phyloP scores from a whole-genome alignment of 2,797 vertebrate genomes.

The Neoniphon sammara region DNA sequence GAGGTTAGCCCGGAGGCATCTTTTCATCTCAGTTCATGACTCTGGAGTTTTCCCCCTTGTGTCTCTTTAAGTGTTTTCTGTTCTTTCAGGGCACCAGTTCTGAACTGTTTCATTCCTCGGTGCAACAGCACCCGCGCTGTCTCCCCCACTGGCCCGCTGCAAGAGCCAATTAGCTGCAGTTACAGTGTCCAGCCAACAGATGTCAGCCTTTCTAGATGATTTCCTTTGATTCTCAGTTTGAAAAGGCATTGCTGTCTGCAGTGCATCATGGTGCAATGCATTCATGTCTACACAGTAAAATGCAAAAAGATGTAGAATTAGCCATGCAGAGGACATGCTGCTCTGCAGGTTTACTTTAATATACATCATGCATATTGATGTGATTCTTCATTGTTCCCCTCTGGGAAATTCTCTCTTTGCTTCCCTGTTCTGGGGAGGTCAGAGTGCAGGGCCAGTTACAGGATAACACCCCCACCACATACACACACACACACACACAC shows the following conservation, averaged over 20 bases:
- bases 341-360: slow-evolving; percentile 65
- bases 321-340: slow-evolving; percentile 46
- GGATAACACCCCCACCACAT: slow-evolving; percentile 25
- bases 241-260: slow-evolving; percentile 21
- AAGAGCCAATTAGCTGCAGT: slow-evolving; percentile 58
- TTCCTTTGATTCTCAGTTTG: slow-evolving; percentile 22
- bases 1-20: slow-evolving; percentile 75
- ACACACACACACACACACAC: too few species aligned
- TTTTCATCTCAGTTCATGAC: slow-evolving; percentile 73
- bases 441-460: slow-evolving; percentile 46
- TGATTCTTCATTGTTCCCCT: slow-evolving; percentile 66
- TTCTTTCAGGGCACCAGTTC: slow-evolving; percentile 54
- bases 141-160: slow-evolving; percentile 16
- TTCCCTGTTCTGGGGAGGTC: slow-evolving; percentile 45
- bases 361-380: slow-evolving; percentile 73
- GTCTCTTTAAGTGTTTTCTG: slow-evolving; percentile 70
- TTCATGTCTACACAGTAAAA: slow-evolving; percentile 31
- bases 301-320: slow-evolving; percentile 54
- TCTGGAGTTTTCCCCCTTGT: slow-evolving; percentile 64
- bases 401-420: slow-evolving; percentile 40
- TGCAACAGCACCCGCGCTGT: slow-evolving; percentile 43
- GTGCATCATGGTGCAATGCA: neutral
- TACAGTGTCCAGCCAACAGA: slow-evolving; percentile 76
- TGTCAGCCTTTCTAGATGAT: slow-evolving; percentile 79
- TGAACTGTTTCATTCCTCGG: slow-evolving; percentile 57